Evolutionary conservation across 2,113 vertebrate genomes (phyloP), one percentile per base, ranked within the genome.

Genomic region (Nerophis lumbriciformis): DNA sequence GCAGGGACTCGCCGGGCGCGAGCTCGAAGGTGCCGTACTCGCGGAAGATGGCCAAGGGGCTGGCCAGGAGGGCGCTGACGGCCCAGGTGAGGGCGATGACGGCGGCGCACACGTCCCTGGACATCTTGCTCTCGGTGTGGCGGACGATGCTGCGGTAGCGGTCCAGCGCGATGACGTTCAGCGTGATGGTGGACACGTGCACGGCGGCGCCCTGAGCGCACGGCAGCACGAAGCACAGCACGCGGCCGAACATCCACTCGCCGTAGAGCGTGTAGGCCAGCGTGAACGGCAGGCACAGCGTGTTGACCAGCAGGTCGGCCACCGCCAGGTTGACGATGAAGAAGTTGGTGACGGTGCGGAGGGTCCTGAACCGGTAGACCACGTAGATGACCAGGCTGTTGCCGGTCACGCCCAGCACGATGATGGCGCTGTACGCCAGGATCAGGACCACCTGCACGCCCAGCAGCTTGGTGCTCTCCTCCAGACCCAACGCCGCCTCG

Each of bases 271-370:
- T 97, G 61, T 98, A 94, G 76, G 92, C 87, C 12, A 98, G 87
- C 3, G 95, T 98, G 82, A 95, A 98, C 0, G 96, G 96, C 54
- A 98, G 80, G 61, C 95, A 98, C 66, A 98, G 61, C 0, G 91
- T 95, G 61, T 97, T 97, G 66, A 98, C 94, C 48, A 98, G 81
- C 73, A 98, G 71, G 73, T 98, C 95, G 0, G 95, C 92, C 72
- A 98, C 93, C 0, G 95, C 95, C 66, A 98, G 83, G 72, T 97
- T 98, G 35, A 92, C 93, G 1, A 98, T 98, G 67, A 98, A 98
- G 82, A 94, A 97, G 77, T 98, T 98, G 9, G 95, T 98, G 13
- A 97, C 95, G 0, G 94, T 97, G 28, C 88, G 92, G 79, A 98
- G 94, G 28, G 87, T 94, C 85, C 92, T 97, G 78, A 95, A 98